Evolutionary conservation across 2,113 vertebrate species (phyloP), one percentile per base, ranked within the genome.

Genomic region (Gymnarchus niloticus): DNA sequence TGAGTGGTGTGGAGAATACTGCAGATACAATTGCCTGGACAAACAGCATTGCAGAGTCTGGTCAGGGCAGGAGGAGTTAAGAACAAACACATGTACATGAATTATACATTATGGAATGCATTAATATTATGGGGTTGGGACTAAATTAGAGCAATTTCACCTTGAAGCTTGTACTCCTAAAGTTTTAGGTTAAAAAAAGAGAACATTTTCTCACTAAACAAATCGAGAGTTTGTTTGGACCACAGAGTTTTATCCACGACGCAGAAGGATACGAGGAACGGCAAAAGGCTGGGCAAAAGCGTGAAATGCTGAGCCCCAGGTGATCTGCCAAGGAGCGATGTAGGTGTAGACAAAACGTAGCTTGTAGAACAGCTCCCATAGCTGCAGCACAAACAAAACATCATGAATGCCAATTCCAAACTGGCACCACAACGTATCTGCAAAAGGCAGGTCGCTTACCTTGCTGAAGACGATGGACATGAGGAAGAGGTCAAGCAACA

Each of bases 391-490:
- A 85, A 77, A 44, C 2, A 78, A 37, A 14, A 49, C 19, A 7
- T 8, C 23, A 5, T 78, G 14, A 57, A 56, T 14, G 33, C 69
- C 10, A 46, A 23, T 4, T 56, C 19, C 25, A n/a, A 56, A 85
- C 52, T 44, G 82, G 56, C 25, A 6, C 48, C 57, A 23, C 23
- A 46, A 3, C 23, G n/a, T 6, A 33, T 19, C 48, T n/a, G 48
- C 0, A 41, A 80, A 14, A 83, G 5, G 17, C 54, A 21, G 9
- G 4, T 46, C 78, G 57, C 91, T 89, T 92, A 99, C 98, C 96
- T 99, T 99, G 94, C 94, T 99, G 96, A 99, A 99, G 92, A 99
- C 89, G 81, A 99, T 98, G 90, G 98, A 99, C 96, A 98, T 97
- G 91, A 99, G 94, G 93, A 99, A 99, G 90, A 99, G 97, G 91